Evolutionary conservation across 2,888 invertebrate genomes (phyloP).

Genomic region (Stramonita haemastoma): DNA sequence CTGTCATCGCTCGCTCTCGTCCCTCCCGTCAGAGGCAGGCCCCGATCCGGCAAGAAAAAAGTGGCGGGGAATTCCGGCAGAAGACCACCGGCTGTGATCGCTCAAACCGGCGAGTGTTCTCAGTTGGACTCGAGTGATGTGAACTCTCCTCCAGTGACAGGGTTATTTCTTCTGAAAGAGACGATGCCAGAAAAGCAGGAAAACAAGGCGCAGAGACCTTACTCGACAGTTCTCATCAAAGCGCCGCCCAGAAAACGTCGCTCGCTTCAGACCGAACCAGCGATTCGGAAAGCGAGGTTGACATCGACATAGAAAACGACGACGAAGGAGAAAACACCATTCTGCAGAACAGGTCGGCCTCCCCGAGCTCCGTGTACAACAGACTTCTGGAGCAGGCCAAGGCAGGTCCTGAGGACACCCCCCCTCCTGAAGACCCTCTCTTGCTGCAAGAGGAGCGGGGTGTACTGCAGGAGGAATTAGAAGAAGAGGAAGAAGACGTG

Average conservation of each 20-base stretch:
- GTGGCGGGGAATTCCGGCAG: background rate
- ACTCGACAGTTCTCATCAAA: background rate
- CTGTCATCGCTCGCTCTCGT: slow-evolving; percentile 51
- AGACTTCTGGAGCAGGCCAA: slow-evolving; percentile 60
- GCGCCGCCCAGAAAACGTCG: background rate
- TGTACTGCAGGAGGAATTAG: no score
- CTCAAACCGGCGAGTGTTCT: background rate
- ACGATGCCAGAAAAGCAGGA: background rate
- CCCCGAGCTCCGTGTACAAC: slow-evolving; percentile 70
- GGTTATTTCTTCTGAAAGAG: background rate
- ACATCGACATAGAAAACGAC: slow-evolving; percentile 68
- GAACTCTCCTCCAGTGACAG: background rate
- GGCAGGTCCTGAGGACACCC: slow-evolving; percentile 34
- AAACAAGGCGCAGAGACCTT: background rate
- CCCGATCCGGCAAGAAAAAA: background rate
- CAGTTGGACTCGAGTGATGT: background rate
- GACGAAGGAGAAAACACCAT: slow-evolving; percentile 60
- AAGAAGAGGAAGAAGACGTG: background rate
- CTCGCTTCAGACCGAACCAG: background rate
- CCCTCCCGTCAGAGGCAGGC: background rate
- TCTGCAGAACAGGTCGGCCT: slow-evolving; percentile 65
- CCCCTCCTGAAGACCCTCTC: background rate
- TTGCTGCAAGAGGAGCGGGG: background rate
- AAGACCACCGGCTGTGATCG: background rate
- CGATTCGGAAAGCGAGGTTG: slow-evolving; percentile 50